Evolutionary conservation across 2,888 invertebrate genomes (phyloP).

Genomic region (Aphodius granarius): DNA sequence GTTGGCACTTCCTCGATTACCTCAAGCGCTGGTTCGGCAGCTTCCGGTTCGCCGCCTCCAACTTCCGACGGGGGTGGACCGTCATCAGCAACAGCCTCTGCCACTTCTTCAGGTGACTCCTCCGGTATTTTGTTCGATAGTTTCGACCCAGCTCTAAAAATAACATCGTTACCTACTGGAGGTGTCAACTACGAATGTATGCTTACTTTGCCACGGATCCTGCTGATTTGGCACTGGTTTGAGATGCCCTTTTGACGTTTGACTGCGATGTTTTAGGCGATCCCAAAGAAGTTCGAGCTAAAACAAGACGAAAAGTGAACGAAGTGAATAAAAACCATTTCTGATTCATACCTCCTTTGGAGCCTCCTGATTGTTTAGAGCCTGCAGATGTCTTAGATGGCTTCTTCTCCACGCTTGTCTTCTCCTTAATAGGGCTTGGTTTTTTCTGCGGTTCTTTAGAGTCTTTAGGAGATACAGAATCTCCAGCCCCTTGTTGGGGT

Average conservation of each 20-base stretch:
- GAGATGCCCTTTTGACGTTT: slow-evolving; percentile 8
- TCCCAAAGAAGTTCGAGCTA: background rate
- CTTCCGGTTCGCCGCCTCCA: background rate
- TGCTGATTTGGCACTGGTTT: slow-evolving; percentile 4
- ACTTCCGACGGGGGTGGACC: background rate
- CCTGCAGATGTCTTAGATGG: background rate
- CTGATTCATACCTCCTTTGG: background rate
- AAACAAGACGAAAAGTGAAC: too few species aligned
- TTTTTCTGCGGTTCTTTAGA: background rate
- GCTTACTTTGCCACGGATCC: background rate
- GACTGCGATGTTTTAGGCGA: background rate
- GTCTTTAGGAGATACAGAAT: background rate
- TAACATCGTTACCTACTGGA: too few species aligned
- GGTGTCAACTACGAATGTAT: background rate
- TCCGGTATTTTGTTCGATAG: slow-evolving; percentile 19
- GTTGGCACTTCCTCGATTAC: background rate
- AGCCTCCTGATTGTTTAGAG: background rate
- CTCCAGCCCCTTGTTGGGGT: background rate
- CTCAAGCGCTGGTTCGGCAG: background rate
- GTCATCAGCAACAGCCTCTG: background rate
- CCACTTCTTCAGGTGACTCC: slow-evolving; percentile 22
- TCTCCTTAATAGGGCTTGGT: background rate
- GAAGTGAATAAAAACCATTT: background rate
- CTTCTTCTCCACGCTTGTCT: background rate
- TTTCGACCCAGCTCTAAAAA: background rate